These are phyloP conservation scores for Drosophila pegasa DNA, from an alignment of 2,888 invertebrate genomes.

Conservation along the genomic window DNA sequence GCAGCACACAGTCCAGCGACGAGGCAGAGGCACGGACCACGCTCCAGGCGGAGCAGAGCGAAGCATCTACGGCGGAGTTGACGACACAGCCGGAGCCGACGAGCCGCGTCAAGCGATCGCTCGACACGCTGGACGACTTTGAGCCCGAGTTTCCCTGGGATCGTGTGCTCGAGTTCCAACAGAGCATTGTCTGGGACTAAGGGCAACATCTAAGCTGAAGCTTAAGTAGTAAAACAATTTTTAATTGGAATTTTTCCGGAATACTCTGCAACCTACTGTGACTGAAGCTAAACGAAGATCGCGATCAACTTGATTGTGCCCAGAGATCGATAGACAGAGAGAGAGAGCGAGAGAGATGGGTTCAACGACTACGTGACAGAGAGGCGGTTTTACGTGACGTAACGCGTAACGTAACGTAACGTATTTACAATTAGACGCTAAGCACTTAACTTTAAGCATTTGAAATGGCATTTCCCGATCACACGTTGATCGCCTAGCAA, in stretches of 20 bases:
- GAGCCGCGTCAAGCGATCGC: conserved; percentile 72
- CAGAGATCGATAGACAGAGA: conserved; percentile 6
- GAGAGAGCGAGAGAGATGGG: conserved; percentile 37
- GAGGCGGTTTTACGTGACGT: conserved; percentile 39
- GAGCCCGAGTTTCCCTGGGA: conserved; percentile 92
- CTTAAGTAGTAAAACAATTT: conserved; percentile 60
- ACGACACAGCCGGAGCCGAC: conserved; percentile 50
- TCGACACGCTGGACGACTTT: conserved; percentile 59
- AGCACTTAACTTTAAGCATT: conserved; percentile 60
- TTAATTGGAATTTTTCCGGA: conserved; percentile 21
- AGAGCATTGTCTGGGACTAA: conserved; percentile 89
- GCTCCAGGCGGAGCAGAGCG: conserved; percentile 57
- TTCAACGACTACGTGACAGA: conserved; percentile 45
- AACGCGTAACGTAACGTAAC: conserved; percentile 51
- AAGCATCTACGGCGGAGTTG: conserved; percentile 47
- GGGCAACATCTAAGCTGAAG: conserved; percentile 9
- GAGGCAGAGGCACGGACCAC: conserved; percentile 69
- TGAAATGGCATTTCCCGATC: conserved; percentile 69
- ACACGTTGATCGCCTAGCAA: conserved; percentile 23
- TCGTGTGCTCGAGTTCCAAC: conserved; percentile 89
- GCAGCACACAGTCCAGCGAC: conserved; percentile 74
- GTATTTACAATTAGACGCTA: conserved; percentile 43
- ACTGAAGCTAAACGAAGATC: conserved; percentile 57
- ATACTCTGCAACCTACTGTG: conserved; percentile 72
- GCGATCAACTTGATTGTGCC: conserved; percentile 50